Evolutionary conservation across 2,888 invertebrate genomes (phyloP).

Genomic region (Abrostola triplasia): DNA sequence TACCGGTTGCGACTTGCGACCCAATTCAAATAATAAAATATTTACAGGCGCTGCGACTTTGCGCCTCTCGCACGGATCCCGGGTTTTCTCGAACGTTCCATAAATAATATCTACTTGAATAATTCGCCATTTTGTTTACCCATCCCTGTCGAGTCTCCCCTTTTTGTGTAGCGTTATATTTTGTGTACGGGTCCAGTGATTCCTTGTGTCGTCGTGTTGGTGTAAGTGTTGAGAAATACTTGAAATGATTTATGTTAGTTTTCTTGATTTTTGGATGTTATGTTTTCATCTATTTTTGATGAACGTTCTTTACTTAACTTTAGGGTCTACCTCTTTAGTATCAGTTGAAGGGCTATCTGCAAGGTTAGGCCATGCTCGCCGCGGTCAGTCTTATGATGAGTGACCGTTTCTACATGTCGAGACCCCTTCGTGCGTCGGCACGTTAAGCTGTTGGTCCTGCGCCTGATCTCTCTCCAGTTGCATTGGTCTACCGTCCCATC

Average conservation of each 20-base stretch:
- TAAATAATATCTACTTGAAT: slow-evolving; percentile 59
- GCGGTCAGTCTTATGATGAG: too few relatives aligned
- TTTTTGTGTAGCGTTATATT: slow-evolving; percentile 18
- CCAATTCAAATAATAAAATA: slow-evolving; percentile 47
- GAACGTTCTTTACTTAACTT: too few relatives aligned
- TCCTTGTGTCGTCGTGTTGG: neutral
- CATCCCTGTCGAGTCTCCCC: slow-evolving; percentile 12
- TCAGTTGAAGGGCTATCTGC: too few relatives aligned
- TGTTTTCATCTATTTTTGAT: too few relatives aligned
- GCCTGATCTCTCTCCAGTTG: too few relatives aligned
- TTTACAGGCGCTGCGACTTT: slow-evolving; percentile 30
- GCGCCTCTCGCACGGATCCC: slow-evolving; percentile 10
- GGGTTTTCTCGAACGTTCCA: slow-evolving; percentile 38
- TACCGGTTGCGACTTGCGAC: slow-evolving; percentile 17
- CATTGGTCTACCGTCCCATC: too few relatives aligned
- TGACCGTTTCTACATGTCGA: too few relatives aligned
- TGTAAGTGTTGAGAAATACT: neutral
- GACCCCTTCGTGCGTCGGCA: too few relatives aligned
- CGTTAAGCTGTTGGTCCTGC: too few relatives aligned
- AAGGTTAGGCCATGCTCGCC: too few relatives aligned
- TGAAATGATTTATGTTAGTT: neutral
- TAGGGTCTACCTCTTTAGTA: too few relatives aligned
- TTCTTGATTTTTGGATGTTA: neutral
- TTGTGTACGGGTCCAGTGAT: slow-evolving; percentile 21
- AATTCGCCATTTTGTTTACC: slow-evolving; percentile 47